Evolutionary conservation across 2,113 vertebrate species (phyloP).

Genomic region (Ploceus nigricollis): DNA sequence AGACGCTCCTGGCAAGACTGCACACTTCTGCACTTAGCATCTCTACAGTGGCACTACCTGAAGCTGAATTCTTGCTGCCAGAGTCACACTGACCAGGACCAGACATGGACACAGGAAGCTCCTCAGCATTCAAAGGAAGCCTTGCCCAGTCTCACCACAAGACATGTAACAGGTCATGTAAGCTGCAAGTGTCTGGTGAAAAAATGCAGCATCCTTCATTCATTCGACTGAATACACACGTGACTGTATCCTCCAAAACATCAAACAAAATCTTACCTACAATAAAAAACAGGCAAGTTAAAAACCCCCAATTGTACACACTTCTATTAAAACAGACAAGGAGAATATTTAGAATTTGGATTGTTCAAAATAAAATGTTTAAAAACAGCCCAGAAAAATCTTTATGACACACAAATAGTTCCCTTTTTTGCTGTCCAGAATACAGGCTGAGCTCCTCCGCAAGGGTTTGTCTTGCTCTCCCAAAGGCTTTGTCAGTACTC

Average conservation of each 20-base stretch:
- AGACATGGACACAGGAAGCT: background rate
- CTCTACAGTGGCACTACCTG: background rate
- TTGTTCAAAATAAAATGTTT: background rate
- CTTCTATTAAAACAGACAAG: background rate
- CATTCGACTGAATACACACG: accelerated
- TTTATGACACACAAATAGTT: background rate
- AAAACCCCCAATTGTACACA: background rate
- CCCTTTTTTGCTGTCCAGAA: background rate
- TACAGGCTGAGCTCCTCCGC: background rate
- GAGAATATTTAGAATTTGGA: background rate
- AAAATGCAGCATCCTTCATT: background rate
- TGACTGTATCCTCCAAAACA: background rate
- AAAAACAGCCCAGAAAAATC: background rate
- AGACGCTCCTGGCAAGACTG: background rate
- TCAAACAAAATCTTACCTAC: background rate
- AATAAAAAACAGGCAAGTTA: accelerated
- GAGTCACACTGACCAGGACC: background rate
- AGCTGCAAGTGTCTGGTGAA: background rate
- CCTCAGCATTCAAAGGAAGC: background rate
- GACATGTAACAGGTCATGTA: background rate
- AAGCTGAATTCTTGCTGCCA: background rate
- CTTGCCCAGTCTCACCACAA: accelerated
- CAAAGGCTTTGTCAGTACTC: background rate
- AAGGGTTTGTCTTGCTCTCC: background rate
- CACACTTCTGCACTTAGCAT: background rate